Conservation (phyloP, 64 coral and sea anemone species). For the Montipora sp. region DNA sequence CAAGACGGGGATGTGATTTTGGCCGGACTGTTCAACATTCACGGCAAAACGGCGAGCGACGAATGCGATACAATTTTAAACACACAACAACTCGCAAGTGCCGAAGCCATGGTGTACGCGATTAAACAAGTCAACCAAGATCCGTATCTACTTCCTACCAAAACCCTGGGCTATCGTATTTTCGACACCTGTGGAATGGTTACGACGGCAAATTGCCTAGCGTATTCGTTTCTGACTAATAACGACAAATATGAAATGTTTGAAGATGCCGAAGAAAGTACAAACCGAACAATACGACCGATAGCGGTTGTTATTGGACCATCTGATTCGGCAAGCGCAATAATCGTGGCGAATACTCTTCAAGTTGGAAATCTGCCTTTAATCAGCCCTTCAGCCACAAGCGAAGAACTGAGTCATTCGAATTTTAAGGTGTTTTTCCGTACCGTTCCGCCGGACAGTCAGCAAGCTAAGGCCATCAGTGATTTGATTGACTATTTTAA, state of each 20-base stretch:
- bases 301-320: slow-evolving; percentile 35
- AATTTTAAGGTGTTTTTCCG: slow-evolving; percentile 62
- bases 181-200: slow-evolving; percentile 60
- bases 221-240: slow-evolving; percentile 41
- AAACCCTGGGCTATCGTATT: slow-evolving; percentile 67
- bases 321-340: slow-evolving; percentile 33
- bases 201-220: slow-evolving; percentile 13
- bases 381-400: slow-evolving; percentile 64
- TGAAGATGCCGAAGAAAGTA: not conserved
- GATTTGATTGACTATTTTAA: slow-evolving; percentile 65
- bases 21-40: slow-evolving; percentile 27
- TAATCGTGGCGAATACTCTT: slow-evolving; percentile 49
- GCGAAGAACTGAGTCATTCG: slow-evolving; percentile 59
- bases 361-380: slow-evolving; percentile 34
- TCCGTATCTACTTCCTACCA: slow-evolving; percentile 27
- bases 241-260: not conserved
- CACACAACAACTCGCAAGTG: slow-evolving; percentile 26
- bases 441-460: slow-evolving; percentile 55
- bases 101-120: slow-evolving; percentile 68
- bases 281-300: not conserved
- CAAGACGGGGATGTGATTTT: slow-evolving; percentile 42
- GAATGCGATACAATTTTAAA: slow-evolving; percentile 29
- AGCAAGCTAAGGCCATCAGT: slow-evolving; percentile 64
- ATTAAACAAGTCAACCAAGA: slow-evolving; percentile 52
- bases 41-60: slow-evolving; percentile 32